Evolutionary conservation across 2,113 vertebrate species (phyloP).

Genomic region (Poicephalus gulielmi): DNA sequence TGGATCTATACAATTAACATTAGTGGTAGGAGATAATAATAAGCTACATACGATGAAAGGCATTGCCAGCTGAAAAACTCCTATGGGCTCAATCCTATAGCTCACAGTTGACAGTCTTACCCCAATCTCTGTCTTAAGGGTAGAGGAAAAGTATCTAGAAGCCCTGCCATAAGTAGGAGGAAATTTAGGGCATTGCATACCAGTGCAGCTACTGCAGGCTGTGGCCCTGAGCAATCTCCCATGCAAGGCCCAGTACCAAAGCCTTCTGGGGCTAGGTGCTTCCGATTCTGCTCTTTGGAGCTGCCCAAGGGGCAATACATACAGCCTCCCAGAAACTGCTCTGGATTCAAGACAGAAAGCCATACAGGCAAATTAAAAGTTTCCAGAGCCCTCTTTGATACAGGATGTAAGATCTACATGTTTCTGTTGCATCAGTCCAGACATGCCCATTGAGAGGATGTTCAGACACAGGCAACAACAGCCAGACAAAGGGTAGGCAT

Average conservation of each 20-base stretch:
- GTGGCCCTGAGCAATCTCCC: background rate
- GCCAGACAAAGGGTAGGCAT: background rate
- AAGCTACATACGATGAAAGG: background rate
- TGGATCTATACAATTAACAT: background rate
- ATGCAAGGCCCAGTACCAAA: accelerated
- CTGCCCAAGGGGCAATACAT: background rate
- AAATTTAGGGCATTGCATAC: background rate
- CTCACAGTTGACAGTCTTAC: background rate
- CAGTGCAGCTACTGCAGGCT: background rate
- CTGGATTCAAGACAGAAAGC: background rate
- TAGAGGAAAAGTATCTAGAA: background rate
- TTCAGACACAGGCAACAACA: background rate
- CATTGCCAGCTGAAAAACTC: background rate
- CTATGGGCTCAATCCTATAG: background rate
- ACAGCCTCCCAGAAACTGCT: background rate
- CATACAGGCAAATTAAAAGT: background rate
- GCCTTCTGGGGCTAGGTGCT: background rate
- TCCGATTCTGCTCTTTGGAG: background rate
- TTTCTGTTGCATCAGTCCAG: background rate
- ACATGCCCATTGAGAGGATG: accelerated
- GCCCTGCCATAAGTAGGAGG: background rate
- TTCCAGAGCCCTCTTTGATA: background rate
- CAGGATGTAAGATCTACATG: background rate
- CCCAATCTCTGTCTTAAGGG: background rate
- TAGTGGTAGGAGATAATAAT: background rate